Conservation (phyloP, 2,888 invertebrate genomes). For the Eumacrocentrus americanus region DNA sequence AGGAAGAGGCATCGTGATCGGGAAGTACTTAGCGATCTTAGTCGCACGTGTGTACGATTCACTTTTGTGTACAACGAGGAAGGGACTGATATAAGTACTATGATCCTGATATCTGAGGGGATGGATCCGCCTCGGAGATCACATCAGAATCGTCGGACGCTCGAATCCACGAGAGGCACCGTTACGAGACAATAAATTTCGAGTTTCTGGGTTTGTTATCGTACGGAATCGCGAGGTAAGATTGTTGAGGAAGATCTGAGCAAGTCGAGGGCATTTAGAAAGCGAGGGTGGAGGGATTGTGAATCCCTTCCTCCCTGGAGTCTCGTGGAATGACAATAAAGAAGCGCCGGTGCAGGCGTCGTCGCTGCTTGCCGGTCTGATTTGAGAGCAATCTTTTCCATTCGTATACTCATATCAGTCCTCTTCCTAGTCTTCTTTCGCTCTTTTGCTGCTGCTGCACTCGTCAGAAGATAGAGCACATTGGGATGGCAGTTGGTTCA, state of each 20-base stretch:
- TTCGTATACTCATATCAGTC: background rate
- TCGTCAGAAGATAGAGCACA: slow-evolving; percentile 17
- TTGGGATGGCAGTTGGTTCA: slow-evolving; percentile 54
- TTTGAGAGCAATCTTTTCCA: slow-evolving; percentile 7
- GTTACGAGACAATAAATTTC: slow-evolving; percentile 23
- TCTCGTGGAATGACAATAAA: slow-evolving; percentile 49
- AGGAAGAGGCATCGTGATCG: background rate
- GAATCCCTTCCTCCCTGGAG: slow-evolving; percentile 8
- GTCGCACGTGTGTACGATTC: background rate
- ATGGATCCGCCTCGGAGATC: slow-evolving; percentile 20
- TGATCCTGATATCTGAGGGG: slow-evolving; percentile 13
- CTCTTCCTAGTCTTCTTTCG: background rate
- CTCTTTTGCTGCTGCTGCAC: background rate
- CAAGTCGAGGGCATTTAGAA: background rate
- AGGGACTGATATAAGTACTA: background rate
- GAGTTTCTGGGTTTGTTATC: background rate
- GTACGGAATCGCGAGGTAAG: background rate
- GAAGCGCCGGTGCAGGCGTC: slow-evolving; percentile 38
- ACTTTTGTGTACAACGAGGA: background rate
- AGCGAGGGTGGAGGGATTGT: slow-evolving; percentile 16
- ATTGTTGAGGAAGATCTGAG: slow-evolving; percentile 6
- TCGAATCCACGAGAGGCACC: slow-evolving; percentile 9
- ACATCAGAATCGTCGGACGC: slow-evolving; percentile 10
- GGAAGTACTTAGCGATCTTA: background rate
- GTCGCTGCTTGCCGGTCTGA: slow-evolving; percentile 17